These are phyloP conservation scores for Imbricaverruca yamaguchii DNA, from an alignment of 2,888 invertebrate species.

Conservation along the genomic window DNA sequence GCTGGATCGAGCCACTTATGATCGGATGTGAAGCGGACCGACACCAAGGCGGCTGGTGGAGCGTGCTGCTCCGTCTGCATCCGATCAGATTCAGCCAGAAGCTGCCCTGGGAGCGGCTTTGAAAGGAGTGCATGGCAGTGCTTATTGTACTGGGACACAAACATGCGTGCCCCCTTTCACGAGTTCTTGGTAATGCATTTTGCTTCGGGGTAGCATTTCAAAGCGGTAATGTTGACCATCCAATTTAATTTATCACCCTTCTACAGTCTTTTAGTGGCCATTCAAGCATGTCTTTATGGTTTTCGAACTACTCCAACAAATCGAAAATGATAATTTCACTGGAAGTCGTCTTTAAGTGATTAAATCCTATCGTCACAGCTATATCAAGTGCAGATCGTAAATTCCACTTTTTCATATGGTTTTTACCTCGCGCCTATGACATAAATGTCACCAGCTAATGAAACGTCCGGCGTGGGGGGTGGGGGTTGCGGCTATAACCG, in stretches of 20 bases:
- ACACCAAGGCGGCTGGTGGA: no score
- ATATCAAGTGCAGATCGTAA: background rate
- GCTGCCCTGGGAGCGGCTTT: no score
- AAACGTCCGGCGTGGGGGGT: background rate
- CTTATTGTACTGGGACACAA: no score
- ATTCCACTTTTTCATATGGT: constrained; percentile 9
- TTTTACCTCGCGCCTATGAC: background rate
- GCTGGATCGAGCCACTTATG: no score
- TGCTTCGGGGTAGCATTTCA: background rate
- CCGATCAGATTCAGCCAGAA: no score
- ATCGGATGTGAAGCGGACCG: no score
- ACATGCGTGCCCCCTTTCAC: no score
- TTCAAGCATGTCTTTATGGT: background rate
- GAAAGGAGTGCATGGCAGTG: no score
- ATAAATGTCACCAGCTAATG: constrained; percentile 4
- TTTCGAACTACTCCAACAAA: background rate
- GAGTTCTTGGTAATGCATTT: background rate
- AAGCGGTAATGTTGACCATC: background rate
- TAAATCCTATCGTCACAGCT: constrained; percentile 1
- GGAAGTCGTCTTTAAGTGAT: background rate
- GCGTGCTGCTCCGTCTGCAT: no score
- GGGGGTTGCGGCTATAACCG: background rate
- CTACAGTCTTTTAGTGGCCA: background rate
- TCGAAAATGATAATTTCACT: constrained; percentile 4
- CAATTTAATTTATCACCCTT: constrained; percentile 2